Conservation (phyloP, 2,888 invertebrate species). For the Leptogaster cylindrica region DNA sequence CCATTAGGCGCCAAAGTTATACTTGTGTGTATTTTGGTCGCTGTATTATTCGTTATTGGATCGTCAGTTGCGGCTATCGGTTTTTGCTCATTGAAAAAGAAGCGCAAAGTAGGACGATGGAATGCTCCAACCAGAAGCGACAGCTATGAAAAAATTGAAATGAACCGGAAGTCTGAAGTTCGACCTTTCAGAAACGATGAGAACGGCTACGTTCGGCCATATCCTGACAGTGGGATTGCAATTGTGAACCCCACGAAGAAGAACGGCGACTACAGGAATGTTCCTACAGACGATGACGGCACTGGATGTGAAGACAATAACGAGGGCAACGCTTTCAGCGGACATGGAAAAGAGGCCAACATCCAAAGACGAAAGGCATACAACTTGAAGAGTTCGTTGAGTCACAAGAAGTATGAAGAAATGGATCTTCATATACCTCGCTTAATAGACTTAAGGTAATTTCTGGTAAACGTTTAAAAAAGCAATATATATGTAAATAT, state of each 20-base stretch:
- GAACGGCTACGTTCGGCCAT: slow-evolving; percentile 46
- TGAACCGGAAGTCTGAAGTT: slow-evolving; percentile 66
- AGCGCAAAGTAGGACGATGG: slow-evolving; percentile 67
- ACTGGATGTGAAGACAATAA: slow-evolving; percentile 68
- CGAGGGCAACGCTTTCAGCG: slow-evolving; percentile 55
- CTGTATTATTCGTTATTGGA: slow-evolving; percentile 71
- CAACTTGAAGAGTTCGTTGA: neutral
- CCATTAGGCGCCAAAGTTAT: slow-evolving; percentile 68
- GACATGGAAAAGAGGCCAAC: slow-evolving; percentile 51
- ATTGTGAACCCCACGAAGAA: slow-evolving; percentile 63
- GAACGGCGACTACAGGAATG: slow-evolving; percentile 75
- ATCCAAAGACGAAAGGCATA: slow-evolving; percentile 58
- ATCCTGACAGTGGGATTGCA: slow-evolving; percentile 55
- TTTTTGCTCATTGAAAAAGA: slow-evolving; percentile 66
- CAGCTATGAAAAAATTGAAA: slow-evolving; percentile 81
- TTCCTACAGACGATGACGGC: slow-evolving; percentile 71
- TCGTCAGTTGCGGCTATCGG: slow-evolving; percentile 73
- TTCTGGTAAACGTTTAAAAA: too few relatives aligned
- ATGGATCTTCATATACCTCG: slow-evolving; percentile 73
- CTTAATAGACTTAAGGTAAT: slow-evolving; percentile 70
- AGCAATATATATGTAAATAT: too few relatives aligned
- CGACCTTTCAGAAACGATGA: slow-evolving; percentile 49
- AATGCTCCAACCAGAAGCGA: slow-evolving; percentile 64
- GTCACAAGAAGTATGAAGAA: slow-evolving; percentile 53
- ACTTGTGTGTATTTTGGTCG: slow-evolving; percentile 73